These are phyloP conservation scores for Fistularia tabacaria DNA, from an alignment of 2,797 vertebrate species.

Conservation along the genomic window DNA sequence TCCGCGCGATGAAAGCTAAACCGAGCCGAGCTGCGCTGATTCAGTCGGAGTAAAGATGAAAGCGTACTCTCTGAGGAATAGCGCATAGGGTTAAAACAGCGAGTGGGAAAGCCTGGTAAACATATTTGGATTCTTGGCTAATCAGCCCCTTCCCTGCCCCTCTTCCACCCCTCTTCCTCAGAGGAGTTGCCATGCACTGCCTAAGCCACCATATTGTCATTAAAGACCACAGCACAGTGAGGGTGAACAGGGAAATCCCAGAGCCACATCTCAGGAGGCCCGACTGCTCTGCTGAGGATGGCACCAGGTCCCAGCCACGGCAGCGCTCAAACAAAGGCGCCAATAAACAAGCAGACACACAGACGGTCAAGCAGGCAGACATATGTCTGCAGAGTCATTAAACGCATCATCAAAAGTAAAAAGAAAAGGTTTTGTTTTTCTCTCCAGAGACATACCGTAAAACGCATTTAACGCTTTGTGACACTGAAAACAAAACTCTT, in stretches of 20 bases:
- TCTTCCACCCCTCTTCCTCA: constrained; percentile 33
- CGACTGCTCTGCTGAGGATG: constrained; percentile 48
- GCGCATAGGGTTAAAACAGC: constrained; percentile 49
- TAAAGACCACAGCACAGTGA: constrained; percentile 66
- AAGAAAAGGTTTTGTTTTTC: constrained; percentile 20
- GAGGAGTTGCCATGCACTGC: constrained; percentile 51
- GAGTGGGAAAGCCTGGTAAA: constrained; percentile 62
- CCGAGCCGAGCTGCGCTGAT: constrained; percentile 32
- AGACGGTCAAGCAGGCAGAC: constrained; percentile 43
- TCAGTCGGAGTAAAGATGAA: constrained; percentile 37
- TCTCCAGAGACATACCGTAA: constrained; percentile 36
- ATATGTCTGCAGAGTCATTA: constrained; percentile 47
- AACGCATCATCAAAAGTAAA: constrained; percentile 45
- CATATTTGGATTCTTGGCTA: constrained; percentile 61
- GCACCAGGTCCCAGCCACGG: constrained; percentile 40
- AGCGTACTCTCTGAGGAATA: constrained; percentile 50
- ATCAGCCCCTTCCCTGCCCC: constrained; percentile 45
- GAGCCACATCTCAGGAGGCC: constrained; percentile 66
- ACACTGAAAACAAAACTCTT: background rate
- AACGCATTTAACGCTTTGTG: no score
- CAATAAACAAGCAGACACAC: constrained; percentile 50
- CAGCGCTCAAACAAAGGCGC: constrained; percentile 52
- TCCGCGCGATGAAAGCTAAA: constrained; percentile 32
- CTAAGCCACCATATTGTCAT: constrained; percentile 79
- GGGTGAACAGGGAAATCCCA: constrained; percentile 63